phyloP scores from a whole-genome alignment of 1,140 invertebrate genomes.

The Drosophila bipectinata region DNA sequence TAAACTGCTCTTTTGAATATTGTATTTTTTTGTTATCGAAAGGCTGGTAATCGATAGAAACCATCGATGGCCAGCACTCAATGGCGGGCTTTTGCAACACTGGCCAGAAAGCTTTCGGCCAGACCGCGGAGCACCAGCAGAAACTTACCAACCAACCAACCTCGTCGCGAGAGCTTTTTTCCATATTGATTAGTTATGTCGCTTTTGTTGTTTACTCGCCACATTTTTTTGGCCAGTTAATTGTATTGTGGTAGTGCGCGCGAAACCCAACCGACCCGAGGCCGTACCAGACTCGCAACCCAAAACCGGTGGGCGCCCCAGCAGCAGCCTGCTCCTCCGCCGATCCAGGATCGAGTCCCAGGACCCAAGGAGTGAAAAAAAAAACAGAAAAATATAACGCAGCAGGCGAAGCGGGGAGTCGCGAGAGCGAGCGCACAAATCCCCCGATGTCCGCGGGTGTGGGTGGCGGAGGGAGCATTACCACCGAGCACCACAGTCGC shows the following conservation, averaged over 20 bases:
- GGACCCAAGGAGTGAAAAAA: not conserved
- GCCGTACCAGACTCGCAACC: constrained; percentile 7
- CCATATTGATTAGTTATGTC: constrained; percentile 84
- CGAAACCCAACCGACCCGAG: constrained; percentile 27
- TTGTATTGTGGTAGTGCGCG: constrained; percentile 63
- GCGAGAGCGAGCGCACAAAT: constrained; percentile 56
- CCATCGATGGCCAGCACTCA: not conserved
- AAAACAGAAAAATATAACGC: not conserved
- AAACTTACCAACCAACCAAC: constrained; percentile 48
- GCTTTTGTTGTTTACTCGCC: constrained; percentile 84
- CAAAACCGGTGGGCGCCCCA: not conserved
- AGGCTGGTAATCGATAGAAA: not conserved
- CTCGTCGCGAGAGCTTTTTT: constrained; percentile 66
- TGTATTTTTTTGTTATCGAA: not conserved
- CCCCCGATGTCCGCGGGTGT: constrained; percentile 77
- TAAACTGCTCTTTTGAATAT: not conserved
- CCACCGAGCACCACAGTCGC: constrained; percentile 82
- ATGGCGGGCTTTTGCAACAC: not conserved
- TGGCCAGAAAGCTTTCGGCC: constrained; percentile 12
- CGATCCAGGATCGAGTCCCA: not conserved
- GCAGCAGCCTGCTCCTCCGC: not conserved
- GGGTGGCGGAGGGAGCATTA: constrained; percentile 83
- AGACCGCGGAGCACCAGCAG: constrained; percentile 13
- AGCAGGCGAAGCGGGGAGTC: constrained; percentile 12
- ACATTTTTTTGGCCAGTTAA: constrained; percentile 79